Percentiles rank a stretch among this genome's conserved stretches.
Evolutionary conservation across 1,140 invertebrate species (phyloP).

Genomic region (Leguminivora glycinivorella): DNA sequence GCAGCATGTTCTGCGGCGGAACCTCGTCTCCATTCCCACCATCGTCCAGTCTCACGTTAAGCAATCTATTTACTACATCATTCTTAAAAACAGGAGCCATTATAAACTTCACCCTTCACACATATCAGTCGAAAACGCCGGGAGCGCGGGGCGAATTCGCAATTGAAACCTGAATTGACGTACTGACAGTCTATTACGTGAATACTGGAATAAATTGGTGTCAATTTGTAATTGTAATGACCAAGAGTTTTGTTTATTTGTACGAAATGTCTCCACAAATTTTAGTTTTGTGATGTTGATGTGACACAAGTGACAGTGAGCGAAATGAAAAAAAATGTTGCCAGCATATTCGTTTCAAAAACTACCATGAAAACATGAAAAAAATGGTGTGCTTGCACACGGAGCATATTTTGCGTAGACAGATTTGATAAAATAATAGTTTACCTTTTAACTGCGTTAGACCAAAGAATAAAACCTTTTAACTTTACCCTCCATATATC

Average conservation of each 20-base stretch:
- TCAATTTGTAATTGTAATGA: constrained; percentile 19
- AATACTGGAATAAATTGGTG: constrained; percentile 21
- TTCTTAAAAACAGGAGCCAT: constrained; percentile 73
- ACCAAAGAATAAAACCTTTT: too few species aligned
- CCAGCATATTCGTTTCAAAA: background rate
- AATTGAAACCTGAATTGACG: background rate
- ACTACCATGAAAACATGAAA: background rate
- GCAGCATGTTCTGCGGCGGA: constrained; percentile 76
- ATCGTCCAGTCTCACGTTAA: constrained; percentile 60
- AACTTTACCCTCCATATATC: too few species aligned
- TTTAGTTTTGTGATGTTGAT: constrained; percentile 17
- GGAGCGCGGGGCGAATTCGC: constrained; percentile 30
- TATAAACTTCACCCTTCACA: constrained; percentile 37
- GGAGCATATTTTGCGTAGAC: too few species aligned
- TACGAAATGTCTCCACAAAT: constrained; percentile 23
- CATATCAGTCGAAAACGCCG: constrained; percentile 37
- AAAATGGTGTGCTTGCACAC: background rate
- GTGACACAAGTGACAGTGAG: constrained; percentile 14
- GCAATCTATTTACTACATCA: constrained; percentile 63
- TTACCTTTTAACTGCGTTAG: too few species aligned
- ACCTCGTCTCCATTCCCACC: constrained; percentile 53
- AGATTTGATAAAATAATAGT: too few species aligned
- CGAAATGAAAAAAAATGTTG: constrained; percentile 12
- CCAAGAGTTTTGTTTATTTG: constrained; percentile 28
- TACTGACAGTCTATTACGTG: constrained; percentile 5